Percentiles rank a stretch among this genome's conserved stretches.
These are phyloP conservation scores for Hermodice carunculata DNA, from an alignment of 2,888 invertebrate species.

Conservation along the genomic window DNA sequence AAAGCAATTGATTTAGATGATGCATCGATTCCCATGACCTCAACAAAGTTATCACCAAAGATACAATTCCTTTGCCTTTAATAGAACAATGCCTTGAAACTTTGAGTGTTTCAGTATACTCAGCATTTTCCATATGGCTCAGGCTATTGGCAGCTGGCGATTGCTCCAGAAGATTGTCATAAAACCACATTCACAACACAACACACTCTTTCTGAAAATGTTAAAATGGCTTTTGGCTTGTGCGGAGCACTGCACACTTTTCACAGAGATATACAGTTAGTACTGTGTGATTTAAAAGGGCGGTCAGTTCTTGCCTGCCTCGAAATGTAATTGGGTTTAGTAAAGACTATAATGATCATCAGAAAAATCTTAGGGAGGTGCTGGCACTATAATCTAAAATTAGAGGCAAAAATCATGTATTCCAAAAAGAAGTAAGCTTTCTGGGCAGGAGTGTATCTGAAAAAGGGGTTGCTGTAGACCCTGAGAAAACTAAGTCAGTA, in stretches of 20 bases:
- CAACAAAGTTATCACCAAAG: neutral
- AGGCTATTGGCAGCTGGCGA: neutral
- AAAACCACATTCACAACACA: no score
- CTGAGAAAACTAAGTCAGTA: neutral
- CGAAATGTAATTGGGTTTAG: slow-evolving; percentile 1
- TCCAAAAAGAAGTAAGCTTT: slow-evolving; percentile 2
- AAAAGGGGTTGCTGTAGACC: neutral
- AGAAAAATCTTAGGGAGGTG: neutral
- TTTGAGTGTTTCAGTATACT: neutral
- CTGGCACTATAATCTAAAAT: slow-evolving; percentile 1
- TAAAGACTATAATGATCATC: neutral
- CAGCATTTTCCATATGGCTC: neutral
- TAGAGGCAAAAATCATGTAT: slow-evolving; percentile 2
- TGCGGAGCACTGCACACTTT: neutral
- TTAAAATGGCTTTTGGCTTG: slow-evolving; percentile 3
- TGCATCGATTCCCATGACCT: slow-evolving; percentile 3
- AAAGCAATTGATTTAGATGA: no score
- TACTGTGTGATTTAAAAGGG: neutral
- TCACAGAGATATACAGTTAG: neutral
- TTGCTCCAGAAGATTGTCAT: no score
- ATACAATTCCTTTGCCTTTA: neutral
- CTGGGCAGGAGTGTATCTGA: neutral
- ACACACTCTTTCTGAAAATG: neutral
- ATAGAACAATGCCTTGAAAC: neutral
- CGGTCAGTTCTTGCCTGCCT: neutral